Conservation (phyloP, 64 coral and sea anemone genomes). For the Montipora sp. region DNA sequence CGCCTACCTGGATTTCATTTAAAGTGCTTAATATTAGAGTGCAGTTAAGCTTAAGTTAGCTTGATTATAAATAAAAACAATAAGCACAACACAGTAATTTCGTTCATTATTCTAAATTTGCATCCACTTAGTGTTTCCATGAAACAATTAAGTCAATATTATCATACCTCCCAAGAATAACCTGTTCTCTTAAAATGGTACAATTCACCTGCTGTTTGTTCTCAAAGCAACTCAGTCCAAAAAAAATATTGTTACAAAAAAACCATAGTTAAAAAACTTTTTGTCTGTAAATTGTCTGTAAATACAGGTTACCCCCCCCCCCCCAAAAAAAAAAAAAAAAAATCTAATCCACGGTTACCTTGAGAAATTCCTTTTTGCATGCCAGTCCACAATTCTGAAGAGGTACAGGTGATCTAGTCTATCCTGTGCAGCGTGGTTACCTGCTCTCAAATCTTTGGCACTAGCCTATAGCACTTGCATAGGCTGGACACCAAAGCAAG, state of each 20-base stretch:
- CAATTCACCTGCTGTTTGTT: neutral
- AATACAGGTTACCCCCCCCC: neutral
- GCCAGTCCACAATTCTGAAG: conserved; percentile 61
- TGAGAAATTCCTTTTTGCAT: conserved; percentile 23
- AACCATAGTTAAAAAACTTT: neutral
- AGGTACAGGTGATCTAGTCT: conserved; percentile 49
- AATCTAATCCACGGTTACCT: neutral
- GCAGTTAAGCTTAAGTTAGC: neutral
- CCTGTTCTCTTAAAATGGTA: neutral
- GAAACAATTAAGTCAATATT: neutral
- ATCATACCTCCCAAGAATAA: neutral
- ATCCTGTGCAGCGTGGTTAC: conserved; percentile 50
- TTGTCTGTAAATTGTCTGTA: neutral
- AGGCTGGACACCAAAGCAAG: neutral
- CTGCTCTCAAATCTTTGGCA: conserved; percentile 40
- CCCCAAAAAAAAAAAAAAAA: neutral
- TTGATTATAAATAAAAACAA: too few species aligned
- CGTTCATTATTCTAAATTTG: neutral
- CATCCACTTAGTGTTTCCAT: neutral
- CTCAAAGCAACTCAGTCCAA: neutral
- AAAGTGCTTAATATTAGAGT: neutral
- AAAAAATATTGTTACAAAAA: neutral
- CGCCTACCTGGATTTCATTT: too few species aligned
- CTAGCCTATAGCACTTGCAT: conserved; percentile 50
- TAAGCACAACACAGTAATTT: too few species aligned